Evolutionary conservation across 2,797 vertebrate genomes (phyloP).

Genomic region (Cygnus olor): DNA sequence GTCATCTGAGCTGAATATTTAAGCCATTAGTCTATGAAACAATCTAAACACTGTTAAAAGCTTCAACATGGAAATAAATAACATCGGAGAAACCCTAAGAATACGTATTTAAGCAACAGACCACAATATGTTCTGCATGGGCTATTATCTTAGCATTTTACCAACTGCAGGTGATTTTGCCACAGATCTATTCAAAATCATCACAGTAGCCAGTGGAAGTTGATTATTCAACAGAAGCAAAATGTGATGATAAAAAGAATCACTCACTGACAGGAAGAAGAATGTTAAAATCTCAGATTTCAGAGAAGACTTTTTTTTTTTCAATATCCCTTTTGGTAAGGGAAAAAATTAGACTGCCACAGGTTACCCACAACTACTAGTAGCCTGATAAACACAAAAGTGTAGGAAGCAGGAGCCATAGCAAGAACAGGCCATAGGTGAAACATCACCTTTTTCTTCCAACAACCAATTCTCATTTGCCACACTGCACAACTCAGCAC

Average conservation of each 20-base stretch:
- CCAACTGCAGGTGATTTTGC: background rate
- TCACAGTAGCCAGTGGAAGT: background rate
- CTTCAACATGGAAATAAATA: background rate
- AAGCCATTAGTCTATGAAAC: background rate
- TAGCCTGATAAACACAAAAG: background rate
- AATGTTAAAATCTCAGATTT: background rate
- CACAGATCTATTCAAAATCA: background rate
- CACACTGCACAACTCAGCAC: background rate
- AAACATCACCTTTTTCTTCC: background rate
- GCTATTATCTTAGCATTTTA: background rate
- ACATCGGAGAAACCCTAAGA: background rate
- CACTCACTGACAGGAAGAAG: background rate
- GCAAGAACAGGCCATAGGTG: background rate
- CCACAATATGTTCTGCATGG: background rate
- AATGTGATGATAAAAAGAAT: background rate
- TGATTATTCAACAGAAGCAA: background rate
- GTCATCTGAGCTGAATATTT: background rate
- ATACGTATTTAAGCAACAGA: background rate
- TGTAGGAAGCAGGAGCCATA: background rate
- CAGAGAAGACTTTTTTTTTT: background rate
- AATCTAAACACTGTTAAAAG: background rate
- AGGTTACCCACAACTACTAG: background rate
- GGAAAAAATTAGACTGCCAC: background rate
- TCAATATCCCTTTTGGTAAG: background rate
- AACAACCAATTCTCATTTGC: background rate